Percentiles rank a stretch among this genome's conserved stretches.
phyloP scores from a whole-genome alignment of 2,888 invertebrate genomes.

The Congeria kusceri region DNA sequence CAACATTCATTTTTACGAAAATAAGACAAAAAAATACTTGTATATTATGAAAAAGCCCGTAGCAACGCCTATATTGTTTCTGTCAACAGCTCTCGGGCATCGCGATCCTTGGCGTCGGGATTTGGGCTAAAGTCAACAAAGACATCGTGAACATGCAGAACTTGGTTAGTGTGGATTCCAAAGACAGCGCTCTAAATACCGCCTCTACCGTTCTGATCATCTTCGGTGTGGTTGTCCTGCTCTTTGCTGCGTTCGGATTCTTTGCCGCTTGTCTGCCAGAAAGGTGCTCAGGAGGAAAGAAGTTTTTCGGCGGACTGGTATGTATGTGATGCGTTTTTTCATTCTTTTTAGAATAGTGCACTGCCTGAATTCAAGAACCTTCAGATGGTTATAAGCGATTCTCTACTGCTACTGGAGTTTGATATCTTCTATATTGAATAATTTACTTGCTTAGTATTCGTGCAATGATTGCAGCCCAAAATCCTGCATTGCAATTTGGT shows the following conservation, averaged over 20 bases:
- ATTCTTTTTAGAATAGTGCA: no score
- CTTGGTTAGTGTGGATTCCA: constrained; percentile 61
- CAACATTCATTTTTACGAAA: no score
- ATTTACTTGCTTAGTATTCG: no score
- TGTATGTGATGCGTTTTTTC: constrained; percentile 2
- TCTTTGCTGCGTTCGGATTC: constrained; percentile 66
- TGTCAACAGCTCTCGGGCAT: constrained; percentile 50
- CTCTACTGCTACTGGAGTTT: no score
- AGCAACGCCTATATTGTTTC: no score
- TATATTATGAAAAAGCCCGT: no score
- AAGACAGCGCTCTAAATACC: constrained; percentile 55
- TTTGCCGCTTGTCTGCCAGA: constrained; percentile 55
- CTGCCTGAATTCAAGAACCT: no score
- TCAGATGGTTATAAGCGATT: no score
- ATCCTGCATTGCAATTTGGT: no score
- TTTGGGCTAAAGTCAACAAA: constrained; percentile 66
- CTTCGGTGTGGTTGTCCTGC: constrained; percentile 65
- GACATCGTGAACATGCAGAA: constrained; percentile 67
- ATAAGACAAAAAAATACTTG: no score
- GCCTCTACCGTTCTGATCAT: constrained; percentile 67
- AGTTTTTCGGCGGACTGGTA: constrained; percentile 54
- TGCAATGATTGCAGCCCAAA: no score
- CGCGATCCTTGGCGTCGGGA: constrained; percentile 64
- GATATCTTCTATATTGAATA: no score
- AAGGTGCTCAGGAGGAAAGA: constrained; percentile 23